Evolutionary conservation across 2,888 invertebrate species (phyloP).

Genomic region (Noctua fimbriata): DNA sequence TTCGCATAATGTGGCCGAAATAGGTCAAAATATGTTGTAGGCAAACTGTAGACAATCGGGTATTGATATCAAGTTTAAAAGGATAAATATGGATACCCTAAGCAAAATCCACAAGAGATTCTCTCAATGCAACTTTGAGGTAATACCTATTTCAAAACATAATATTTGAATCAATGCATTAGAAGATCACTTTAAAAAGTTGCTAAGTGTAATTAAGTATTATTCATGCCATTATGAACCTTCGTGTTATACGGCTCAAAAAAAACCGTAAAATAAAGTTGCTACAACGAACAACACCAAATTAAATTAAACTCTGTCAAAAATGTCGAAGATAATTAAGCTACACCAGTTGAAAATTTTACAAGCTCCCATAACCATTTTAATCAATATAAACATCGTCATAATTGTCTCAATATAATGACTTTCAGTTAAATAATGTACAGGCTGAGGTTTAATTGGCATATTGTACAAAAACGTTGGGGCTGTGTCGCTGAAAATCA

Average conservation of each 20-base stretch:
- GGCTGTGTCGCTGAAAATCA: slow-evolving; percentile 78
- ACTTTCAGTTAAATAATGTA: slow-evolving; percentile 68
- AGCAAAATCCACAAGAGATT: background rate
- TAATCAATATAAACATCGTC: slow-evolving; percentile 57
- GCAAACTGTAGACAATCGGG: too few species aligned
- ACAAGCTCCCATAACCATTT: slow-evolving; percentile 50
- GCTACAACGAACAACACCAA: background rate
- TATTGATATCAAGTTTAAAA: too few species aligned
- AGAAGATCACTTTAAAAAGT: background rate
- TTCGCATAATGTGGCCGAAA: too few species aligned
- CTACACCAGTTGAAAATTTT: slow-evolving; percentile 23
- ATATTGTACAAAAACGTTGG: slow-evolving; percentile 78
- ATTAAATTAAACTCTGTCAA: slow-evolving; percentile 2
- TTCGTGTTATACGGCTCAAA: background rate
- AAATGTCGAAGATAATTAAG: slow-evolving; percentile 42
- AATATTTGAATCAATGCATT: background rate
- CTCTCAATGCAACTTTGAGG: background rate
- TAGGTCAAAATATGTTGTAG: too few species aligned
- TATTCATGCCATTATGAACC: background rate
- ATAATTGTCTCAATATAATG: slow-evolving; percentile 64
- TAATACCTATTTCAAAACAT: background rate
- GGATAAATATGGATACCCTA: background rate
- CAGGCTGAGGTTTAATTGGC: slow-evolving; percentile 77
- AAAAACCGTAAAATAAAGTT: background rate
- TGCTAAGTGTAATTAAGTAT: background rate